phyloP scores from a whole-genome alignment of 2,797 vertebrate species.

The Aphelocoma californica region DNA sequence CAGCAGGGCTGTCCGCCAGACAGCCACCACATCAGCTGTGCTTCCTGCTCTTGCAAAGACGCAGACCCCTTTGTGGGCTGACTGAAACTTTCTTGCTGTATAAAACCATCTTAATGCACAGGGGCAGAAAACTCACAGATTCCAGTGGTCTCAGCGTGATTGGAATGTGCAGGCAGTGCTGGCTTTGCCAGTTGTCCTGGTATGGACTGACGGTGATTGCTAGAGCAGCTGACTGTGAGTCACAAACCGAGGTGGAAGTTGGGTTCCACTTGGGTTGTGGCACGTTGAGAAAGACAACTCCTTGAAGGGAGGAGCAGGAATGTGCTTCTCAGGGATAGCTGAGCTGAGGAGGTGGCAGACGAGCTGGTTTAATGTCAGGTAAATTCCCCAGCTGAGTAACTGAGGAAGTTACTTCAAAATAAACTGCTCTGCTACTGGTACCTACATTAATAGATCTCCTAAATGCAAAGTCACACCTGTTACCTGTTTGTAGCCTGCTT shows the following conservation, averaged over 20 bases:
- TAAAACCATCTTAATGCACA: rapidly evolving
- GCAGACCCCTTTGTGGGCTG: rapidly evolving
- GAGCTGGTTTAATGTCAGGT: not conserved
- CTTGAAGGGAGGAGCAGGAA: not conserved
- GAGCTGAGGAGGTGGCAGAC: not conserved
- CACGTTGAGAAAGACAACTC: rapidly evolving
- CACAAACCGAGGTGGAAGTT: not conserved
- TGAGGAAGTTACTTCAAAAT: not conserved
- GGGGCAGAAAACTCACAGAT: not conserved
- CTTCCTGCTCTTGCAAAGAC: not conserved
- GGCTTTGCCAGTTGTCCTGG: rapidly evolving
- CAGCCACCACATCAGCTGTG: not conserved
- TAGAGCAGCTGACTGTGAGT: slow-evolving; percentile 7
- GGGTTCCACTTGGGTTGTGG: rapidly evolving
- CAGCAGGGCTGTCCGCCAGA: not conserved
- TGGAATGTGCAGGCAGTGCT: not conserved
- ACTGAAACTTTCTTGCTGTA: not conserved
- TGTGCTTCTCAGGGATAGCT: not conserved
- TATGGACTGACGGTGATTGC: not conserved
- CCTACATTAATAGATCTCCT: not conserved
- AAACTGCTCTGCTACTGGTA: not conserved
- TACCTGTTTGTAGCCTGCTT: not conserved
- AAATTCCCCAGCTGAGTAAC: not conserved
- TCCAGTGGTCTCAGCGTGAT: not conserved
- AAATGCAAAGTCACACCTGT: not conserved